Percentiles rank a stretch among this genome's conserved stretches.
phyloP scores from a whole-genome alignment of 2,888 invertebrate species.

The Crematogaster levior region DNA sequence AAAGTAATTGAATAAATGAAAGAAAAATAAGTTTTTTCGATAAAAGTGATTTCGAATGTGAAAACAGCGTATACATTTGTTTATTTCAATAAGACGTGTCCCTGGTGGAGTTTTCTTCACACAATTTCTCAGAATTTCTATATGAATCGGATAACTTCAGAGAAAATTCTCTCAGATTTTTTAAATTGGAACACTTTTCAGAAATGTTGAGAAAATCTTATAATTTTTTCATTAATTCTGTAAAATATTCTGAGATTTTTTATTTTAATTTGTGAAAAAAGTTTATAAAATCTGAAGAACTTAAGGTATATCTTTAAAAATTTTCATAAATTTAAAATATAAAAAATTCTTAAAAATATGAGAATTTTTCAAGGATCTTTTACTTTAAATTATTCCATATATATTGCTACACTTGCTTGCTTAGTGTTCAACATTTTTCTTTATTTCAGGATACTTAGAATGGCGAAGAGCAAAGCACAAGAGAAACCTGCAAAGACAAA shows the following conservation, averaged over 20 bases:
- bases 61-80: background rate
- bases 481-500: slow-evolving; percentile 73
- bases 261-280: too few species aligned
- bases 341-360: too few species aligned
- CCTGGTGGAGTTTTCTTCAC: too few species aligned
- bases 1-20: too few species aligned
- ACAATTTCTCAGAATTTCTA: background rate
- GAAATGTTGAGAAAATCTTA: background rate
- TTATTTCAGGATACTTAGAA: slow-evolving; percentile 57
- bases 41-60: background rate
- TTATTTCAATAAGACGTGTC: background rate
- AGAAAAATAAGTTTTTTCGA: too few species aligned
- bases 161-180: background rate
- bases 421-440: too few species aligned
- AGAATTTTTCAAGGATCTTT: too few species aligned
- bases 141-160: background rate
- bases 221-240: background rate
- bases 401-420: background rate
- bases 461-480: slow-evolving; percentile 75
- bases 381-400: background rate
- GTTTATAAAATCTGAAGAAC: too few species aligned
- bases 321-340: too few species aligned
- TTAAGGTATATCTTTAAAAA: too few species aligned
- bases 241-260: too few species aligned
- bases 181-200: background rate